These are phyloP conservation scores for Astropecten irregularis DNA, from an alignment of 53 echinoderm and acorn worm genomes.

Conservation along the genomic window DNA sequence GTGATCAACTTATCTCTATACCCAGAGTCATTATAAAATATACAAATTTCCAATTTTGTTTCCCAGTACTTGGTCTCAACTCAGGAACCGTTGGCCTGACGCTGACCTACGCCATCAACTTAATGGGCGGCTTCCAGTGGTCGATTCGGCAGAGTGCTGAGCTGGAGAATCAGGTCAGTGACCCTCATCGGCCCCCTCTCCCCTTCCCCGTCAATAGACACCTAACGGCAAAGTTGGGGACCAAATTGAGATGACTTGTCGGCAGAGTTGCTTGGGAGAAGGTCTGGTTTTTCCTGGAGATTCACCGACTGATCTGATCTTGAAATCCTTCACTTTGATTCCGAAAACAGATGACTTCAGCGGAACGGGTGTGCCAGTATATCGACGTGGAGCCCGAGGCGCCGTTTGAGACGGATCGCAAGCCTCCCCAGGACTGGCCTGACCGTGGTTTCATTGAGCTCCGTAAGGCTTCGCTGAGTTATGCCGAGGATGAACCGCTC, in stretches of 20 bases:
- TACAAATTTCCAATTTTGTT: too few species aligned
- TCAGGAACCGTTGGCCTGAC: slow-evolving; percentile 69
- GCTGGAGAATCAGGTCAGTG: slow-evolving; percentile 84
- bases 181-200: too few species aligned
- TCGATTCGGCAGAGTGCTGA: slow-evolving; percentile 89
- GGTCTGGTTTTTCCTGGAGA: too few species aligned
- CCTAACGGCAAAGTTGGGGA: too few species aligned
- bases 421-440: slow-evolving; percentile 85
- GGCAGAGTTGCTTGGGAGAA: too few species aligned
- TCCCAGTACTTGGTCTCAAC: background rate
- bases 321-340: too few species aligned
- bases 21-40: too few species aligned
- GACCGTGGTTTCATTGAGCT: slow-evolving; percentile 79
- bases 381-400: slow-evolving; percentile 80
- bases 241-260: too few species aligned
- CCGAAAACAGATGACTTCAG: slow-evolving; percentile 99
- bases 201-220: too few species aligned
- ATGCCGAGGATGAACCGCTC: slow-evolving; percentile 77
- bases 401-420: slow-evolving; percentile 65
- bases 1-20: too few species aligned
- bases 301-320: too few species aligned
- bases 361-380: slow-evolving; percentile 88
- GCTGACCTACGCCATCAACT: slow-evolving; percentile 68
- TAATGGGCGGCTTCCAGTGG: slow-evolving; percentile 96
- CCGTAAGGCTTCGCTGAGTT: slow-evolving; percentile 70